Percentiles rank a stretch among this genome's conserved stretches.
Evolutionary conservation across 2,113 vertebrate genomes (phyloP).

Genomic region (Paraplagusia blochii): DNA sequence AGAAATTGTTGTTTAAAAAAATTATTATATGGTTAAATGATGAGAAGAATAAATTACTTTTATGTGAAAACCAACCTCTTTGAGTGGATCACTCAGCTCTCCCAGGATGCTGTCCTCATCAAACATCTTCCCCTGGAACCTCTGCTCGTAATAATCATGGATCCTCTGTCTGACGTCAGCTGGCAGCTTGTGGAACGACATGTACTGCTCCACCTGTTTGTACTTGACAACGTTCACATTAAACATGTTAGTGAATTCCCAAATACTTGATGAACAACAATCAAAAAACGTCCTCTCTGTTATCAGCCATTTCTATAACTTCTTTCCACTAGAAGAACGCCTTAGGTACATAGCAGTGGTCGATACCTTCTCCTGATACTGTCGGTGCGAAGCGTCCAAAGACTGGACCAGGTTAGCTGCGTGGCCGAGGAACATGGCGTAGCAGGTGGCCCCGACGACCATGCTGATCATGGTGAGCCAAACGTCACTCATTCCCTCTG

Average conservation of each 20-base stretch:
- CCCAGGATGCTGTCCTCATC: constrained; percentile 94
- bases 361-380: constrained; percentile 97
- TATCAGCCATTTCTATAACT: no score
- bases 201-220: constrained; percentile 99
- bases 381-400: constrained; percentile 89
- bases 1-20: background rate
- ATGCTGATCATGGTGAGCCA: constrained; percentile 99
- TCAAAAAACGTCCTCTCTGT: no score
- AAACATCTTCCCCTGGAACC: constrained; percentile 98
- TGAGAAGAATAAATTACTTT: no score
- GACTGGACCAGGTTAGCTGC: constrained; percentile 94
- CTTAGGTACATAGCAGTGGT: constrained; percentile 4
- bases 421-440: constrained; percentile 94
- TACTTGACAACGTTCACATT: constrained; percentile 76
- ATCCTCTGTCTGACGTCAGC: constrained; percentile 95
- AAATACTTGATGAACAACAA: no score
- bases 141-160: constrained; percentile 97
- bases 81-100: constrained; percentile 98
- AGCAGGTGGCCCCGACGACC: constrained; percentile 88
- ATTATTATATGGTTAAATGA: no score
- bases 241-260: constrained; percentile 27
- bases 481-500: constrained; percentile 87
- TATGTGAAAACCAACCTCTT: constrained; percentile 79
- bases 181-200: constrained; percentile 97
- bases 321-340: no score